phyloP scores from a whole-genome alignment of 1,140 invertebrate genomes.

The Adelges cooleyi region DNA sequence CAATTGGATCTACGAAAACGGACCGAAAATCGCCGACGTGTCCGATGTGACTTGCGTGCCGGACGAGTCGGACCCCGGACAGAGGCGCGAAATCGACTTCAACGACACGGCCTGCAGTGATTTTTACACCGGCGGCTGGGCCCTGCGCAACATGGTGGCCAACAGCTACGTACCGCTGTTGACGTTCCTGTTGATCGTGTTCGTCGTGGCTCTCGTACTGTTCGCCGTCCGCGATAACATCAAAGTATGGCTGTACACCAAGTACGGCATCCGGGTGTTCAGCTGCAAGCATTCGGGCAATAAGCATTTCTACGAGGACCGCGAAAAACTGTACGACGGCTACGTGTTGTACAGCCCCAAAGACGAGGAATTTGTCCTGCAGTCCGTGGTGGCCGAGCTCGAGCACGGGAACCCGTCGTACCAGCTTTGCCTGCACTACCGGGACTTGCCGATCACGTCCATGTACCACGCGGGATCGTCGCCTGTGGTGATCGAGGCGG shows the following conservation, averaged over 20 bases:
- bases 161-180: constrained; percentile 69
- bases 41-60: constrained; percentile 68
- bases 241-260: constrained; percentile 74
- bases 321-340: constrained; percentile 80
- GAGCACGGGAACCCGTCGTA: constrained; percentile 62
- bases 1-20: constrained; percentile 68
- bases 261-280: constrained; percentile 70
- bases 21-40: constrained; percentile 63
- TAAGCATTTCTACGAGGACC: constrained; percentile 52
- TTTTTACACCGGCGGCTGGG: constrained; percentile 67
- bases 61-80: constrained; percentile 55
- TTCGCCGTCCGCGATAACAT: constrained; percentile 73
- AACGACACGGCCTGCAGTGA: constrained; percentile 72
- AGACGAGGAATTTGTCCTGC: constrained; percentile 78
- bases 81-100: constrained; percentile 61
- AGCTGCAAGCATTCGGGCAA: constrained; percentile 41
- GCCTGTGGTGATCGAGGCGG: constrained; percentile 68
- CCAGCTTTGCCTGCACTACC: constrained; percentile 74
- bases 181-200: constrained; percentile 55
- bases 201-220: constrained; percentile 59
- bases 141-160: constrained; percentile 68
- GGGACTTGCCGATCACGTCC: constrained; percentile 59
- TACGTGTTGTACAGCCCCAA: constrained; percentile 87
- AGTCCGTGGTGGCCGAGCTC: constrained; percentile 68
- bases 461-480: constrained; percentile 40